Conservation (phyloP, 1,140 invertebrate species). For the Zaprionus nigranus region DNA sequence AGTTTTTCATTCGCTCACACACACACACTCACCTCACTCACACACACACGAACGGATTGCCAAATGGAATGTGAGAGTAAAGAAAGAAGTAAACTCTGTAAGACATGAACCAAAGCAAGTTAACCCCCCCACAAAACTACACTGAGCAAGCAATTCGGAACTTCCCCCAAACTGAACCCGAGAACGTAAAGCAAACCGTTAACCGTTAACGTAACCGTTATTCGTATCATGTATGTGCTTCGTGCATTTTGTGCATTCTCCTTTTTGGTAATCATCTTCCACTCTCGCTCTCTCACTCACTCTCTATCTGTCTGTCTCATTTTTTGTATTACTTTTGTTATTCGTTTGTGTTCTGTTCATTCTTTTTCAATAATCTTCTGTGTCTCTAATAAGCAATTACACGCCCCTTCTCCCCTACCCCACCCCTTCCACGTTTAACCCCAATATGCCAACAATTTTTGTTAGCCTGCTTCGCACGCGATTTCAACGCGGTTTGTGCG, state of each 20-base stretch:
- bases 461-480: conserved; percentile 55
- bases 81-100: conserved; percentile 41
- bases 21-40: conserved; percentile 14
- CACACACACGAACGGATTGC: not conserved
- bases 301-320: conserved; percentile 21
- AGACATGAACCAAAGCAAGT: conserved; percentile 73
- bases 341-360: conserved; percentile 23
- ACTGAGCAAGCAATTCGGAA: not conserved
- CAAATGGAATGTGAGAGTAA: conserved; percentile 37
- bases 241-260: conserved; percentile 5
- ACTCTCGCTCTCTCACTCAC: conserved; percentile 2
- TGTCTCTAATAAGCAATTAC: conserved; percentile 43
- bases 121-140: conserved; percentile 52
- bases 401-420: not conserved
- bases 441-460: conserved; percentile 5
- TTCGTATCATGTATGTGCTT: conserved; percentile 10
- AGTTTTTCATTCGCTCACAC: conserved; percentile 21
- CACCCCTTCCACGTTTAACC: not conserved
- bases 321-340: conserved; percentile 25
- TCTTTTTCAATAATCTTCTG: conserved; percentile 23
- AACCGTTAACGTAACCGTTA: not conserved
- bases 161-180: not conserved
- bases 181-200: not conserved
- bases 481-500: conserved; percentile 41
- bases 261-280: not conserved